Base-by-base conservation (phyloP, 2,113 vertebrate genomes). In the Salvelinus alpinus region DNA sequence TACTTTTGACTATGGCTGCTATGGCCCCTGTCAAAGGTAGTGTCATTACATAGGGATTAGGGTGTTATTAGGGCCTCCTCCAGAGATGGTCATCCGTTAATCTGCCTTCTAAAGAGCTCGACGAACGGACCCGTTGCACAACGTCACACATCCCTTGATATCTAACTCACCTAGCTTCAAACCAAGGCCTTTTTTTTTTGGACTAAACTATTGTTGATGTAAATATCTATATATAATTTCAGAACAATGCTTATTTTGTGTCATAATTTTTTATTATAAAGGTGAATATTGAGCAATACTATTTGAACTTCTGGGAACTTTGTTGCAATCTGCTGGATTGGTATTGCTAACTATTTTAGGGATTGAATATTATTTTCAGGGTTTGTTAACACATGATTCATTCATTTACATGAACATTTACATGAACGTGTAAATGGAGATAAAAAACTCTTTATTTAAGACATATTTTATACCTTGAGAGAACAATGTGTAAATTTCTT, bases 401-500 rank as follows among this genome's bases (percentile, higher is more conserved):
- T 85, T 83, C 82, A 85, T 79, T 51, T 31, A 31, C 29, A 31
- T 31, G 29, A 31, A 31, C 76, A 78, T 81, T 86, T 31, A 31
- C 29, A 31, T 31, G 29, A 31, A 31, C 76, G 78, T 86, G 72
- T 25, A 25, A 57, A 57, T 57, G 13, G 18, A 90, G 1, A 7
- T 7, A 86, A 34, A 7, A 34, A 86, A 90, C 80, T 68, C 78
- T 92, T 96, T 96, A 96, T 94, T 95, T 97, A 97, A 94, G 90
- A 92, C 29, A 84, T 95, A 57, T 18, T 95, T 95, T 96, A 93
- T 96, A 96, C 93, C 87, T 92, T 88, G 86, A 91, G 86, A 94
- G 91, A 93, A 90, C 84, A 90, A 76, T 76, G 86, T 95, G 93
- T 94, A 95, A 88, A 95, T 95, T 90, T 95, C 87, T 91, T 91